These are phyloP conservation scores for Poecilia latipinna DNA, from an alignment of 2,113 vertebrate genomes.

Conservation along the genomic window DNA sequence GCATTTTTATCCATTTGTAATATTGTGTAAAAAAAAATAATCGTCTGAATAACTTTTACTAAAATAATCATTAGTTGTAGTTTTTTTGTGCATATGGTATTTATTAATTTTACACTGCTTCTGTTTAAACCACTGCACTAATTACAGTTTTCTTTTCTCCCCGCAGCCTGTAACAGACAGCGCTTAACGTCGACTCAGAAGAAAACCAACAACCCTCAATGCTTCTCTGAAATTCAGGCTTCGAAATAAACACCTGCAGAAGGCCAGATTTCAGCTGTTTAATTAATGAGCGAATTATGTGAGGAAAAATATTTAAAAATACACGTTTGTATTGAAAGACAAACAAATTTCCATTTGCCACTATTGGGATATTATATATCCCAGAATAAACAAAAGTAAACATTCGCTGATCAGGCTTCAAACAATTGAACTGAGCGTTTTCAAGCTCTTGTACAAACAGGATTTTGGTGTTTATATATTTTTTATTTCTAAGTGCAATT, in stretches of 20 bases:
- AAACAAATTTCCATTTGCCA: constrained; percentile 69
- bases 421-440: constrained; percentile 70
- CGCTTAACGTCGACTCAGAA: constrained; percentile 70
- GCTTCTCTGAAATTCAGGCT: constrained; percentile 67
- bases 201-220: constrained; percentile 55
- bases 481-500: constrained; percentile 84
- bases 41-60: too few relatives aligned
- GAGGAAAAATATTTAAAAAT: constrained; percentile 11
- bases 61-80: too few relatives aligned
- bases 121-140: neutral
- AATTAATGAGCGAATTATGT: constrained; percentile 53
- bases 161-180: constrained; percentile 77
- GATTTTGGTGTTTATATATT: constrained; percentile 78
- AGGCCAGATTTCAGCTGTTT: constrained; percentile 73
- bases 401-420: constrained; percentile 70
- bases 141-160: neutral
- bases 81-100: too few relatives aligned
- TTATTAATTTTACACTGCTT: neutral
- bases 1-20: too few relatives aligned
- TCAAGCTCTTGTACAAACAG: constrained; percentile 73
- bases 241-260: constrained; percentile 57
- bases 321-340: constrained; percentile 65
- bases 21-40: too few relatives aligned
- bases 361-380: constrained; percentile 78
- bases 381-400: constrained; percentile 49